Conservation (phyloP, 1,140 invertebrate species). For the Drosophila athabasca region DNA sequence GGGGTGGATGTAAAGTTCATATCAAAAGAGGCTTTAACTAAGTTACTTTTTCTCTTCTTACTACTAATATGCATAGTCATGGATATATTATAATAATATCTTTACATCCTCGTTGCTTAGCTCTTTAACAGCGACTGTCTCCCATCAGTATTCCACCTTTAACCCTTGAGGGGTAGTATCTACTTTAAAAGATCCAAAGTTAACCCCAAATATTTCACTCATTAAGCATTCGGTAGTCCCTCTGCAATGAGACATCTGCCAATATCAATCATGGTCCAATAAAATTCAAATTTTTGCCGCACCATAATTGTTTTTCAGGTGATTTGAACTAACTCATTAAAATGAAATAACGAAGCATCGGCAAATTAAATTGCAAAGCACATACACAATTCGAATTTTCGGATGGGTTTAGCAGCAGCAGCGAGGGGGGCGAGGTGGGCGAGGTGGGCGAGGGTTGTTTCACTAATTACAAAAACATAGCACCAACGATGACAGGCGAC, state of each 20-base stretch:
- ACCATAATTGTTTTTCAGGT: slow-evolving; percentile 47
- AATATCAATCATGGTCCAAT: slow-evolving; percentile 35
- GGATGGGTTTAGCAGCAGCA: background rate
- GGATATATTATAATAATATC: too few species aligned
- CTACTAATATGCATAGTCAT: too few species aligned
- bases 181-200: background rate
- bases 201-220: slow-evolving; percentile 2
- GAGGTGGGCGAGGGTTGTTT: background rate
- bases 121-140: too few species aligned
- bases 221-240: background rate
- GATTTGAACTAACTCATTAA: slow-evolving; percentile 49
- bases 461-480: slow-evolving; percentile 54
- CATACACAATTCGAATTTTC: slow-evolving; percentile 30
- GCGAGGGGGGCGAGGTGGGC: too few species aligned
- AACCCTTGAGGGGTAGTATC: too few species aligned
- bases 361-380: slow-evolving; percentile 48
- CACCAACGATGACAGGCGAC: slow-evolving; percentile 13
- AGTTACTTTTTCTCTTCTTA: too few species aligned
- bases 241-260: slow-evolving; percentile 27
- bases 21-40: too few species aligned
- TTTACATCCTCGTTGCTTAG: too few species aligned
- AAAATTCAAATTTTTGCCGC: slow-evolving; percentile 30
- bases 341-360: slow-evolving; percentile 41
- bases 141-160: too few species aligned
- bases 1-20: too few species aligned